These are phyloP conservation scores for Rhagoletis pomonella DNA, from an alignment of 1,140 invertebrate species.

Conservation along the genomic window DNA sequence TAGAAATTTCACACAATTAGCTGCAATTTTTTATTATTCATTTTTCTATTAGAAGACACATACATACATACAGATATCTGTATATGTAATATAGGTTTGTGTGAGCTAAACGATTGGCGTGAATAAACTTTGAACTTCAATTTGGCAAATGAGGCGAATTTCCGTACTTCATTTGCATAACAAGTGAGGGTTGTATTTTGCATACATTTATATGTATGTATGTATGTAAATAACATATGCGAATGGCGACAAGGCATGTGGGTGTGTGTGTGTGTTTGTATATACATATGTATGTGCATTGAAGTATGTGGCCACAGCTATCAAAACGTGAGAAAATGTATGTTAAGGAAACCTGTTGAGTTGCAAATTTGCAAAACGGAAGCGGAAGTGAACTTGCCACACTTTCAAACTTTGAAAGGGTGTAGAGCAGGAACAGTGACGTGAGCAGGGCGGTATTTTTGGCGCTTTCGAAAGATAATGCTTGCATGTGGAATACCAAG, in stretches of 20 bases:
- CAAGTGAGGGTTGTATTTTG: neutral
- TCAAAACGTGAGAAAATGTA: neutral
- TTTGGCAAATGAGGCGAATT: conserved; percentile 50
- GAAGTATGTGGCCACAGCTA: conserved; percentile 47
- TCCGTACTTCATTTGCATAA: conserved; percentile 35
- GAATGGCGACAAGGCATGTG: conserved; percentile 39
- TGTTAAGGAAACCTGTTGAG: conserved; percentile 49
- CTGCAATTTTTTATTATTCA: neutral
- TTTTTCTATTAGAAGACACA: too few relatives aligned
- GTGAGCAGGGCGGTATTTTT: neutral
- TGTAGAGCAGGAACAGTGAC: neutral
- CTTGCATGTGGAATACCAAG: neutral
- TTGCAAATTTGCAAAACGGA: conserved; percentile 30
- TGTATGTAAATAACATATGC: neutral
- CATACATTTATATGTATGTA: neutral
- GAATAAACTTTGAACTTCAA: conserved; percentile 48
- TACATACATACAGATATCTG: neutral
- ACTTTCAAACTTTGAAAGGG: conserved; percentile 1
- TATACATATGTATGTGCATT: neutral
- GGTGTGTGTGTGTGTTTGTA: neutral
- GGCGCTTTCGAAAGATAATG: neutral
- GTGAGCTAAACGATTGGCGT: neutral
- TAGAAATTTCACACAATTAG: neutral
- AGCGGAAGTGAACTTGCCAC: conserved; percentile 46
- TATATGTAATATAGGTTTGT: neutral